These are phyloP conservation scores for Sturnus vulgaris DNA, from an alignment of 2,113 vertebrate genomes.

Conservation along the genomic window DNA sequence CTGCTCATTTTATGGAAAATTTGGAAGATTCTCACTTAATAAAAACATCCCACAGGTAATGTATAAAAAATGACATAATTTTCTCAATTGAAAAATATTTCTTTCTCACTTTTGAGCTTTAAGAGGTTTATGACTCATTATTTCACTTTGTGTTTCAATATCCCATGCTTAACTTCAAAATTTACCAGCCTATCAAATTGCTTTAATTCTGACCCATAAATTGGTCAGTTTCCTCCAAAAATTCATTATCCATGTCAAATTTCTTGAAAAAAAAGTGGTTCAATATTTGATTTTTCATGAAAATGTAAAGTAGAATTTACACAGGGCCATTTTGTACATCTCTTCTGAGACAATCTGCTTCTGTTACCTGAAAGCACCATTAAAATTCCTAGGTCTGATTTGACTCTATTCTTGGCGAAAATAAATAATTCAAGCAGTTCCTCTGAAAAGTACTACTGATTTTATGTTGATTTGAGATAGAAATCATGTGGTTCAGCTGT, in stretches of 20 bases:
- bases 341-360: neutral
- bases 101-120: neutral
- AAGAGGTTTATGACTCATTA: neutral
- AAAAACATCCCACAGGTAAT: neutral
- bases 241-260: neutral
- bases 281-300: neutral
- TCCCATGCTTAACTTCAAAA: neutral
- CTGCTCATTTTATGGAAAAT: neutral
- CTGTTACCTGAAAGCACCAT: neutral
- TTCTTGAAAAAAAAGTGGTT: neutral
- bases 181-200: neutral
- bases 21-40: neutral
- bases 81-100: neutral
- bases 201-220: neutral
- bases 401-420: neutral
- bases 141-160: neutral
- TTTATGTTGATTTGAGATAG: neutral
- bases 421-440: neutral
- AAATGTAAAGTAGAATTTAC: neutral
- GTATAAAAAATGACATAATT: neutral
- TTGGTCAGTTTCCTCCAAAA: neutral
- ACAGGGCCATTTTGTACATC: neutral
- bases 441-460: neutral
- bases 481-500: neutral
- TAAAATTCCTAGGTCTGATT: neutral